phyloP scores from a whole-genome alignment of 2,113 vertebrate genomes.

The Tachycineta bicolor region DNA sequence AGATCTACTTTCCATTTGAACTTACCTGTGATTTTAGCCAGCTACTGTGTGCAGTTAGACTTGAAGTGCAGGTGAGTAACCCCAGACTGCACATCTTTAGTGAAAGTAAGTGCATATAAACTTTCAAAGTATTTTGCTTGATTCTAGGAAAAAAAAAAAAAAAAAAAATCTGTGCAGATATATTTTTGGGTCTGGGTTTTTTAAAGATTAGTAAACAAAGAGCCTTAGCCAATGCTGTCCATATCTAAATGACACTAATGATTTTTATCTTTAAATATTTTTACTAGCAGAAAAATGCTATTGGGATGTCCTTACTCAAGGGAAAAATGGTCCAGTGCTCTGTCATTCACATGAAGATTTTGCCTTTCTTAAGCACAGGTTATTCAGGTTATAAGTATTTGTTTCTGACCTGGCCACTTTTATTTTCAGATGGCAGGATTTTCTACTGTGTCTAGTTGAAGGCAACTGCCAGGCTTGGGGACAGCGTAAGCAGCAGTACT shows the following conservation, averaged over 20 bases:
- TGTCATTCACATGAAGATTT: slow-evolving; percentile 49
- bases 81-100: background rate
- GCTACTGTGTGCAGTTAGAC: background rate
- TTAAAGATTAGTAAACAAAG: background rate
- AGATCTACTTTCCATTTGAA: background rate
- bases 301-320: background rate
- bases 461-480: slow-evolving; percentile 55
- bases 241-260: background rate
- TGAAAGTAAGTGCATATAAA: background rate
- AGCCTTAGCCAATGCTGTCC: background rate
- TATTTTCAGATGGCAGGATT: slow-evolving; percentile 24
- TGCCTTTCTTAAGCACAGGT: slow-evolving; percentile 56
- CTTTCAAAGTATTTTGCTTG: background rate
- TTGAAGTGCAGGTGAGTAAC: background rate
- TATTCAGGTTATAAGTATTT: slow-evolving; percentile 48
- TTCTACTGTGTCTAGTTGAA: slow-evolving; percentile 45
- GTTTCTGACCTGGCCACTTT: slow-evolving; percentile 43
- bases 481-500: slow-evolving; percentile 36
- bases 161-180: background rate
- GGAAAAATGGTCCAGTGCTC: slow-evolving; percentile 26
- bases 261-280: background rate
- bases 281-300: background rate
- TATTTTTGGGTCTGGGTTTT: background rate
- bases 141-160: background rate
- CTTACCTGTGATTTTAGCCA: slow-evolving; percentile 41